phyloP scores from a whole-genome alignment of 1,140 invertebrate genomes.

The Drosophila littoralis region DNA sequence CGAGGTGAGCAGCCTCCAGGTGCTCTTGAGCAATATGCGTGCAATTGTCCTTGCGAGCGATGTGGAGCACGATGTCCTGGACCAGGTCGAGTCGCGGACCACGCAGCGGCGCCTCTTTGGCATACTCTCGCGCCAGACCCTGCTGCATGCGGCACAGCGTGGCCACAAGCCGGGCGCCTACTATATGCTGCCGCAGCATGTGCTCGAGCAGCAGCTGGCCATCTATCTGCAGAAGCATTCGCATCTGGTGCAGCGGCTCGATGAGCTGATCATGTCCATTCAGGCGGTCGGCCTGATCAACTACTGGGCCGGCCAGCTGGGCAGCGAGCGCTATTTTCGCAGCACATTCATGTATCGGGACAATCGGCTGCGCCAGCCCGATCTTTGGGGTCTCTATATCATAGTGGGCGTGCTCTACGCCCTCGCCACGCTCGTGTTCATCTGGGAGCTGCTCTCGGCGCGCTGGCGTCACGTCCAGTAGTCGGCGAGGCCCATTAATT shows the following conservation, averaged over 20 bases:
- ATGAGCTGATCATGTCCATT: conserved; percentile 53
- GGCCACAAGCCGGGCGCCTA: conserved; percentile 38
- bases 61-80: conserved; percentile 43
- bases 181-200: conserved; percentile 48
- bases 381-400: conserved; percentile 45
- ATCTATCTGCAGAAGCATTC: conserved; percentile 65
- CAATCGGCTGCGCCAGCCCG: conserved; percentile 37
- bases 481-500: no score
- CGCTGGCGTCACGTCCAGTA: not conserved
- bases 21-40: conserved; percentile 3
- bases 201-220: conserved; percentile 62
- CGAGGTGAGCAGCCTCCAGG: conserved; percentile 38
- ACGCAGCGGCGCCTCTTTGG: conserved; percentile 24
- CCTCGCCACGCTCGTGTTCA: conserved; percentile 37
- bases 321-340: conserved; percentile 49
- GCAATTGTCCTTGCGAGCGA: conserved; percentile 39
- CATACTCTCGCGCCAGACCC: conserved; percentile 42
- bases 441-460: conserved; percentile 36
- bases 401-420: conserved; percentile 33
- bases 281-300: conserved; percentile 53
- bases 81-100: conserved; percentile 24
- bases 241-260: conserved; percentile 44
- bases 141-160: conserved; percentile 35
- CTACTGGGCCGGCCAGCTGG: conserved; percentile 46
- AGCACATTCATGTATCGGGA: conserved; percentile 44